Conservation (phyloP, 2,888 invertebrate genomes). For the Ophion ventricosus region DNA sequence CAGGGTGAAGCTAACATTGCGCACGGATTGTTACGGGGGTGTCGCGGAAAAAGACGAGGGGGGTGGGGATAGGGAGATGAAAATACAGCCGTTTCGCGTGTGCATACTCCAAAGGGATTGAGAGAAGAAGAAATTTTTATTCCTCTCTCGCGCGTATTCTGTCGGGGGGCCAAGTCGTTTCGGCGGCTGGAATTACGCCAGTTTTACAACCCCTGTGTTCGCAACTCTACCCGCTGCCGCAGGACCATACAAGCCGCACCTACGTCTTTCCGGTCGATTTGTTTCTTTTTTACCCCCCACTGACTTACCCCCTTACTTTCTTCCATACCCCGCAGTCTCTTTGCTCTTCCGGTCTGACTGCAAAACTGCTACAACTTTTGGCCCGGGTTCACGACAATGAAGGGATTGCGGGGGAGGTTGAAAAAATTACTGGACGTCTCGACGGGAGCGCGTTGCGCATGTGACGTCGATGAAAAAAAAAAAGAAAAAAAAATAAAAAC, state of each 20-base stretch:
- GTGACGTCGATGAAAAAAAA: slow-evolving; percentile 10
- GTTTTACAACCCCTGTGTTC: slow-evolving; percentile 66
- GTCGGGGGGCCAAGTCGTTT: slow-evolving; percentile 69
- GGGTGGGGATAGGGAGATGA: slow-evolving; percentile 4
- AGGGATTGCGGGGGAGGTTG: background rate
- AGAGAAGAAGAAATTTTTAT: slow-evolving; percentile 58
- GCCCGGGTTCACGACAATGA: slow-evolving; percentile 43
- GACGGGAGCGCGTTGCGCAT: slow-evolving; percentile 20
- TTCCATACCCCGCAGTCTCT: slow-evolving; percentile 7
- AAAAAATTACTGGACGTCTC: slow-evolving; percentile 54
- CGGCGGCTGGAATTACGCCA: slow-evolving; percentile 76
- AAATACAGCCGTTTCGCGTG: slow-evolving; percentile 29
- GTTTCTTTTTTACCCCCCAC: slow-evolving; percentile 30
- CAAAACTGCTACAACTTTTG: slow-evolving; percentile 59
- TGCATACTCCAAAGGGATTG: background rate
- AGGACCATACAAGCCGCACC: slow-evolving; percentile 47
- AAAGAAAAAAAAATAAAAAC: background rate
- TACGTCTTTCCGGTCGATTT: slow-evolving; percentile 44
- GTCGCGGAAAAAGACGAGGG: slow-evolving; percentile 5
- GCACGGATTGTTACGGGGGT: slow-evolving; percentile 61
- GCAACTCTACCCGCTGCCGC: slow-evolving; percentile 16
- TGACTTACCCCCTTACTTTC: slow-evolving; percentile 17
- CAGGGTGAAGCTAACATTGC: slow-evolving; percentile 41
- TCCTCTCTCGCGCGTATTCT: slow-evolving; percentile 56
- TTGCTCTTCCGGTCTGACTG: slow-evolving; percentile 46